Conservation (phyloP, 2,888 invertebrate genomes). For the Coelopa pilipes region DNA sequence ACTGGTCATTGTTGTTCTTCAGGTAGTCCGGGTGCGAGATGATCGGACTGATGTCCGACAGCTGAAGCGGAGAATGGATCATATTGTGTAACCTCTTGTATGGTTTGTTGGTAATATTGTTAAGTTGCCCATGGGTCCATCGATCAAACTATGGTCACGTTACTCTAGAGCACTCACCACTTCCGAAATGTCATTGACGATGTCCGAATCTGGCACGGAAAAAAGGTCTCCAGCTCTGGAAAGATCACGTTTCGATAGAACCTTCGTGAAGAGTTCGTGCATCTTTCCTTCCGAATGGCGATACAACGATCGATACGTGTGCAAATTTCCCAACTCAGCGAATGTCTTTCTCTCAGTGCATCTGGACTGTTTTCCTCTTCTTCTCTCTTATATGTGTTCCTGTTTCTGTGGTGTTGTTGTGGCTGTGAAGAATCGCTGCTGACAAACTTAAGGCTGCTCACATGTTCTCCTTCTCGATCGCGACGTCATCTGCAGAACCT, state of each 20-base stretch:
- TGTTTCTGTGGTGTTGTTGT: not conserved
- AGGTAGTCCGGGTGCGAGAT: slow-evolving; percentile 85
- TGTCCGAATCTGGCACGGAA: slow-evolving; percentile 85
- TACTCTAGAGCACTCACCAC: slow-evolving; percentile 72
- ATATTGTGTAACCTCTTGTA: too few relatives aligned
- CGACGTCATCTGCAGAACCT: slow-evolving; percentile 37
- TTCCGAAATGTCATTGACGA: slow-evolving; percentile 85
- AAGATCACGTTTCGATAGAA: slow-evolving; percentile 88
- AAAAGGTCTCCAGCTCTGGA: slow-evolving; percentile 93
- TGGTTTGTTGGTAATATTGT: not conserved
- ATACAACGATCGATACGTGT: not conserved
- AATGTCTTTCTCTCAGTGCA: slow-evolving; percentile 12
- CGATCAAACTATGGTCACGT: not conserved
- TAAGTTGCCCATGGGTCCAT: not conserved
- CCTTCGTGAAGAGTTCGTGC: slow-evolving; percentile 92
- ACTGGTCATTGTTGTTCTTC: slow-evolving; percentile 90
- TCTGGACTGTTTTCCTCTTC: not conserved
- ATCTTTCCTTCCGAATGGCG: slow-evolving; percentile 69
- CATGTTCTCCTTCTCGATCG: slow-evolving; percentile 15
- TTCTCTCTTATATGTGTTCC: not conserved
- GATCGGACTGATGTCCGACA: slow-evolving; percentile 82
- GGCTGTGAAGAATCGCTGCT: not conserved
- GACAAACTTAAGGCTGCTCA: slow-evolving; percentile 16
- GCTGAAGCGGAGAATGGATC: slow-evolving; percentile 61
- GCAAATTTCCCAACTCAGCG: not conserved